Evolutionary conservation across 2,888 invertebrate genomes (phyloP), one percentile per base, ranked within the genome.

Genomic region (Clistopyga incitator): DNA sequence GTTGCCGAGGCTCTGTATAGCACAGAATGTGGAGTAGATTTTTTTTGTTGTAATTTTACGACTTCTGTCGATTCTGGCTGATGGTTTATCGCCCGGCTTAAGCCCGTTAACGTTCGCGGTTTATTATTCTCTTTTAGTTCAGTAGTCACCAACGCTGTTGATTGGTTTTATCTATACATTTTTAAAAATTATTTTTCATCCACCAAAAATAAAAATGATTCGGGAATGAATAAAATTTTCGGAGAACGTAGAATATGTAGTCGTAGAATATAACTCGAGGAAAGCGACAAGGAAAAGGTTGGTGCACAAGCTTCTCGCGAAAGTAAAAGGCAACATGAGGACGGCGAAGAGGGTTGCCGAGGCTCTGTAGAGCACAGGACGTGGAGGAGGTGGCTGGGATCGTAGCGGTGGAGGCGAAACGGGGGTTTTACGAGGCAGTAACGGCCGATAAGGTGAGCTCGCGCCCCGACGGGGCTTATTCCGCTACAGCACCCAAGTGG

Each of bases 391-490:
- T 79, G 61, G 84, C 71, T 67, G 82, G 77, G 83, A 81, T 74
- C 78, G 85, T 76, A 85, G 86, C 84, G 87, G 89, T 84, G 86
- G 89, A 90, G 89, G 90, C 88, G 90, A 90, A 91, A 90, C 90
- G 89, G 87, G 88, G 89, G 89, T 90, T 93, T 93, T 93, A 93
- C 93, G 93, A 93, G 93, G 92, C 93, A 93, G 93, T 92, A 92
- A 93, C 93, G 92, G 92, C 92, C 93, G 93, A 93, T 93, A 93
- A 93, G 93, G 93, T 91, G 93, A 93, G 92, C 92, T 91, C 88
- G 90, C 88, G 84, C 89, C 88, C 90, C 89, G 89, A 87, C 89
- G 91, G 89, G 89, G 92, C 91, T 93, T 92, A 93, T 90, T 91
- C 90, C 87, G 89, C 91, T 92, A 92, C 92, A 91, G 92, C 91